Percentiles rank a stretch among this genome's conserved stretches.
phyloP scores from a whole-genome alignment of 2,888 invertebrate genomes.

The Anaspis maculata region DNA sequence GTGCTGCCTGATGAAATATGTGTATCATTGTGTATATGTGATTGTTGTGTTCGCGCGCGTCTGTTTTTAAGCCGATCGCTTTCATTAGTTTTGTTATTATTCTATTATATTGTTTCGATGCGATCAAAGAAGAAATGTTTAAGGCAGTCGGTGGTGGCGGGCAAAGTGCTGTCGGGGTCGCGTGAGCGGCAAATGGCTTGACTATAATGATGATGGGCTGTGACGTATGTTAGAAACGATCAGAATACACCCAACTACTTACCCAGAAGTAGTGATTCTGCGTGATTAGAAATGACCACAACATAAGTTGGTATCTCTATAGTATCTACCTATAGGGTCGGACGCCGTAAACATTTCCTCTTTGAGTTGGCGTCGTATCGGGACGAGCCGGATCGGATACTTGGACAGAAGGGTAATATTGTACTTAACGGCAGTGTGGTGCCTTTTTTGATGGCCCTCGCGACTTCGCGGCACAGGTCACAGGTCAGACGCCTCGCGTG shows the following conservation, averaged over 20 bases:
- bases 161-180: conserved; percentile 29
- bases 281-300: too few species aligned
- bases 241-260: too few species aligned
- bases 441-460: too few species aligned
- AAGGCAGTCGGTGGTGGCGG: conserved; percentile 31
- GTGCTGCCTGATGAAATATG: conserved; percentile 42
- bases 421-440: too few species aligned
- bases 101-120: conserved; percentile 21
- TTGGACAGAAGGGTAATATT: conserved; percentile 38
- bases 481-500: conserved; percentile 43
- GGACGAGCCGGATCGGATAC: conserved; percentile 42
- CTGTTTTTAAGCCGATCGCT: conserved; percentile 23
- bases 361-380: conserved; percentile 33
- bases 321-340: too few species aligned
- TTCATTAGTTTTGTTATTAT: conserved; percentile 16
- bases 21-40: conserved; percentile 43
- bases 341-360: conserved; percentile 42
- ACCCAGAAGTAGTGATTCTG: too few species aligned
- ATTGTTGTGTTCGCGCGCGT: conserved; percentile 40
- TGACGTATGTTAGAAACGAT: too few species aligned
- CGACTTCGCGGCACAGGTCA: conserved; percentile 38
- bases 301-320: too few species aligned
- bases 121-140: conserved; percentile 44
- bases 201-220: conserved; percentile 8
- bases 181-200: neutral